Percentiles rank a stretch among this genome's conserved stretches.
Conservation (phyloP, 2,113 vertebrate species). For the Onychorhynchus coronatus region DNA sequence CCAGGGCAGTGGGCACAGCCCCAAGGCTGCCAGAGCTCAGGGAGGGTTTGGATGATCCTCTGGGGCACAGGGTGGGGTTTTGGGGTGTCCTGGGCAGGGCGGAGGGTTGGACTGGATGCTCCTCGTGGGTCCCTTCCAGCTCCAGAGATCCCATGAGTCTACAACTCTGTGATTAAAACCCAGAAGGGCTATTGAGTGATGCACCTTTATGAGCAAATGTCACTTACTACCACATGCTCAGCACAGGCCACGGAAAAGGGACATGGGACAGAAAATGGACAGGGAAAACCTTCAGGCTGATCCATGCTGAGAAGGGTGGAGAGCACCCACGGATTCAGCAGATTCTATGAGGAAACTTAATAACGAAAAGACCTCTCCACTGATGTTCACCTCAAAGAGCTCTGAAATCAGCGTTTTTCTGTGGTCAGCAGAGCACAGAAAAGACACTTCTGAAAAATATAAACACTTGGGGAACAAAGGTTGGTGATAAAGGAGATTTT, state of each 20-base stretch:
- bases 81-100: neutral
- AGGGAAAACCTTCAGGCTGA: neutral
- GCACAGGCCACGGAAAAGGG: neutral
- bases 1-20: neutral
- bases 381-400: neutral
- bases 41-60: fast-evolving
- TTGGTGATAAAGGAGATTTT: slow-evolving; percentile 57
- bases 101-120: neutral
- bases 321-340: neutral
- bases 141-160: neutral
- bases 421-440: neutral
- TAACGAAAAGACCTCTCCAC: neutral
- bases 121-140: neutral
- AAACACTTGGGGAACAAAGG: neutral
- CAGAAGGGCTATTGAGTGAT: neutral
- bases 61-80: neutral
- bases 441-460: slow-evolving; percentile 28
- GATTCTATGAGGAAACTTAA: neutral
- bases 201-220: neutral
- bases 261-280: neutral
- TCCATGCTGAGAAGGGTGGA: neutral
- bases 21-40: neutral
- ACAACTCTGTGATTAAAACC: neutral
- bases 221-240: neutral
- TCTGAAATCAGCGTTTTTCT: neutral